These are phyloP conservation scores for Margaritifera margaritifera DNA, from an alignment of 2,888 invertebrate species.

Conservation along the genomic window DNA sequence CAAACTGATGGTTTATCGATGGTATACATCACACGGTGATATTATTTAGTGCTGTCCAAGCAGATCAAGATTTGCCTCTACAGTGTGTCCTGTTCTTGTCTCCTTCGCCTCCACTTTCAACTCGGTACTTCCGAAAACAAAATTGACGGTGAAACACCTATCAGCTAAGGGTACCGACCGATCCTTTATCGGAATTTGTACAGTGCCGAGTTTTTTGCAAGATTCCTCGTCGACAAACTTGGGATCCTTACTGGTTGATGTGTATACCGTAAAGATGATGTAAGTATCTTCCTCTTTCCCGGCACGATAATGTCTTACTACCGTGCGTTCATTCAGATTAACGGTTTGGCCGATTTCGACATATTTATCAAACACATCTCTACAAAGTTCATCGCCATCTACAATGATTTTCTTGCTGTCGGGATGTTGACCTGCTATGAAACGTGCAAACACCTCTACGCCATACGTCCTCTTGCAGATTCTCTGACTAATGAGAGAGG, in stretches of 20 bases:
- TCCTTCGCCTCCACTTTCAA: conserved; percentile 34
- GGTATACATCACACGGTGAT: too few species aligned
- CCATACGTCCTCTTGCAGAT: conserved; percentile 35
- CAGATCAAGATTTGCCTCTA: conserved; percentile 33
- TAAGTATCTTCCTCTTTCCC: conserved; percentile 11
- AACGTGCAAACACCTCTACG: conserved; percentile 16
- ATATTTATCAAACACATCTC: conserved; percentile 31
- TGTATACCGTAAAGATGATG: conserved; percentile 24
- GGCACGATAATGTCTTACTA: conserved; percentile 19
- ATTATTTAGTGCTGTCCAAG: conserved; percentile 11
- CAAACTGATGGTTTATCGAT: too few species aligned
- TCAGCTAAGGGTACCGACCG: conserved; percentile 18
- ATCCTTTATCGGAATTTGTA: conserved; percentile 17
- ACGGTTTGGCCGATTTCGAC: conserved; percentile 31
- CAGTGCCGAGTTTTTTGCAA: conserved; percentile 29
- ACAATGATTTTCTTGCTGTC: conserved; percentile 19
- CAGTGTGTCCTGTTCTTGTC: conserved; percentile 15
- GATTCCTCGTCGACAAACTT: conserved; percentile 19
- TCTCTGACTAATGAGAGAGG: conserved; percentile 29
- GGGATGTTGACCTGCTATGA: conserved; percentile 25
- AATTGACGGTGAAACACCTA: conserved; percentile 19
- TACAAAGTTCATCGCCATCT: conserved; percentile 20
- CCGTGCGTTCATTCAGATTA: conserved; percentile 24
- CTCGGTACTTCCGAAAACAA: conserved; percentile 42
- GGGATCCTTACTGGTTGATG: conserved; percentile 26